phyloP scores from a whole-genome alignment of 2,113 vertebrate species.

The Labeo rohita region DNA sequence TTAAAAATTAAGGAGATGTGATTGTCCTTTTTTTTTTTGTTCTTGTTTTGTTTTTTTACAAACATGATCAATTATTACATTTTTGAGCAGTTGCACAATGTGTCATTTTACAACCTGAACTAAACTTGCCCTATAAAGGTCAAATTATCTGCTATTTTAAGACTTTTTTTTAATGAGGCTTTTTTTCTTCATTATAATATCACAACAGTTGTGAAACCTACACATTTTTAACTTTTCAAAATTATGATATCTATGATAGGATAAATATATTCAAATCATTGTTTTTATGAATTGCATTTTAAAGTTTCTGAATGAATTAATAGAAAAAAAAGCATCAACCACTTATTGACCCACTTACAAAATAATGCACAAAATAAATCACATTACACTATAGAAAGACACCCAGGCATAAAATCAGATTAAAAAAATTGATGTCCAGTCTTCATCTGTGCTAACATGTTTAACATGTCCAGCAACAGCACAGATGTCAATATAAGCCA shows the following conservation, averaged over 20 bases:
- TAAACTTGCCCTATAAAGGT: not conserved
- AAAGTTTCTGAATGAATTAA: not conserved
- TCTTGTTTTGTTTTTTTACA: not conserved
- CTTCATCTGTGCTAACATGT: constrained; percentile 6
- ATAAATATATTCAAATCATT: not conserved
- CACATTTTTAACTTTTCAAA: not conserved
- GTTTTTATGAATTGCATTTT: not conserved
- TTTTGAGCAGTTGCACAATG: not conserved
- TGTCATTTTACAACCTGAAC: not conserved
- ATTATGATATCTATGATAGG: not conserved
- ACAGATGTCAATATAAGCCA: not conserved
- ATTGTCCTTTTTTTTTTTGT: too few species aligned
- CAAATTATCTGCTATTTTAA: not conserved
- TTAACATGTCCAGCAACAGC: constrained; percentile 6
- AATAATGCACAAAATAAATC: not conserved
- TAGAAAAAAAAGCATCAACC: not conserved
- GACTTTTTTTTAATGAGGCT: not conserved
- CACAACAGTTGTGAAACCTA: not conserved
- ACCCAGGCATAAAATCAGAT: not conserved
- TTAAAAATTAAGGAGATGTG: too few species aligned
- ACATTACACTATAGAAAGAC: not conserved
- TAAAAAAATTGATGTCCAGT: not conserved
- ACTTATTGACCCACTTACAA: not conserved
- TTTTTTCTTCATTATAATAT: not conserved
- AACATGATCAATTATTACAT: not conserved